These are phyloP conservation scores for Aurelia aurita DNA, from an alignment of 30 jellyfish, hydroid and myxozoan genomes.

Conservation along the genomic window DNA sequence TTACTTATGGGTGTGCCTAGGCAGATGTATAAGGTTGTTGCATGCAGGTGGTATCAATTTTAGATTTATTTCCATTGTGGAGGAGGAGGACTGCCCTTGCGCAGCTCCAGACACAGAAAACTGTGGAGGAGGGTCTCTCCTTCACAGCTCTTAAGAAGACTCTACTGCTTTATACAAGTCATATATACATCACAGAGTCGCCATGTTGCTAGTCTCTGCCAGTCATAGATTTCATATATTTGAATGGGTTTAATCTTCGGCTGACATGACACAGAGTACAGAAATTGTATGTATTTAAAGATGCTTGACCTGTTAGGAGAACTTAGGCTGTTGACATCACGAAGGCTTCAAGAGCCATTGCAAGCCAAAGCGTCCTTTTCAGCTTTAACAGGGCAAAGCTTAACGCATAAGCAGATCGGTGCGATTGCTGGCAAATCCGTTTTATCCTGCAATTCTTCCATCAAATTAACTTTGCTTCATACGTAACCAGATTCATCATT, in stretches of 20 bases:
- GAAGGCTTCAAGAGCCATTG: conserved; percentile 31
- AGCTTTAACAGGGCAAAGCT: conserved; percentile 50
- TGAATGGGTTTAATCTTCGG: too few species aligned
- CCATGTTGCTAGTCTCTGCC: not conserved
- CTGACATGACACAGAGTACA: not conserved
- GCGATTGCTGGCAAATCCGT: not conserved
- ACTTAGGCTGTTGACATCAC: conserved; percentile 25
- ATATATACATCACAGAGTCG: not conserved
- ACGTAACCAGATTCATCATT: conserved; percentile 36
- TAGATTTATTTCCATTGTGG: too few species aligned
- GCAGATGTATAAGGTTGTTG: too few species aligned
- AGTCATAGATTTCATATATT: too few species aligned
- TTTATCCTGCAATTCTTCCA: conserved; percentile 9
- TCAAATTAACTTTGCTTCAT: conserved; percentile 40
- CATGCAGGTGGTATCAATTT: too few species aligned
- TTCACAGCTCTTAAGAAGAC: too few species aligned
- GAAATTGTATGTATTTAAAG: not conserved
- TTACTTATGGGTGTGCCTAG: too few species aligned
- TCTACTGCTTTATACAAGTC: not conserved
- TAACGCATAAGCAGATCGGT: conserved; percentile 62
- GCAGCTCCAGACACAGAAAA: too few species aligned
- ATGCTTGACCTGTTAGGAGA: conserved; percentile 24
- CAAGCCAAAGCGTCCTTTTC: conserved; percentile 36
- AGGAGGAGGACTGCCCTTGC: too few species aligned
- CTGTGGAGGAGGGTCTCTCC: too few species aligned